Conservation (phyloP, 2,113 vertebrate species). For the Pyrgilauda ruficollis region DNA sequence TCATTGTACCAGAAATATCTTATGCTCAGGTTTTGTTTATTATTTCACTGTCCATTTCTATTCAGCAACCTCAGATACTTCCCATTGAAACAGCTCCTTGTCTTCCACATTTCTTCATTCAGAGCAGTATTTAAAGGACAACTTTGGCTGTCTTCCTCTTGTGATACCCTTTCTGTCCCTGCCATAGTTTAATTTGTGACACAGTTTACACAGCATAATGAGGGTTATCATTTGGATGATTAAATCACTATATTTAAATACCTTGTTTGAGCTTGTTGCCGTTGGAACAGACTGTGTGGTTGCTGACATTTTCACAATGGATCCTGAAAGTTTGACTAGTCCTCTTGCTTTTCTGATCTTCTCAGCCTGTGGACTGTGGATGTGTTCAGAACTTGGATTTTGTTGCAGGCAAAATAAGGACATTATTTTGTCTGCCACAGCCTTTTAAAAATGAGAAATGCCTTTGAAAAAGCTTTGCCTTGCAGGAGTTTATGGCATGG, state of each 20-base stretch:
- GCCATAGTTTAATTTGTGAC: neutral
- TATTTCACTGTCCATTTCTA: neutral
- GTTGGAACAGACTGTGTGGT: neutral
- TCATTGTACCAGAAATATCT: neutral
- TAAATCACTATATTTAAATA: neutral
- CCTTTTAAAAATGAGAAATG: neutral
- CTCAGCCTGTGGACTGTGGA: neutral
- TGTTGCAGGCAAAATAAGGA: neutral
- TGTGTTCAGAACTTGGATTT: neutral
- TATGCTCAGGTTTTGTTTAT: neutral
- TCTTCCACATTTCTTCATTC: neutral
- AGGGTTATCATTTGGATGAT: slow-evolving; percentile 1
- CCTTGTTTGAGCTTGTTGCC: neutral
- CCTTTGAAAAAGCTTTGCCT: neutral
- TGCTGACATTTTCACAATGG: slow-evolving; percentile 14
- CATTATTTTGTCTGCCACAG: neutral
- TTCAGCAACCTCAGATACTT: neutral
- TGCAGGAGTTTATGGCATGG: neutral
- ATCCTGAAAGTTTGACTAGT: neutral
- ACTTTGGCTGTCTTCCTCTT: neutral
- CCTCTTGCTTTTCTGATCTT: neutral
- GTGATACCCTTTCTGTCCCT: neutral
- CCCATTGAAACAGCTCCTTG: neutral
- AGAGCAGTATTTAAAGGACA: neutral
- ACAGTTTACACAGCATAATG: neutral